Evolutionary conservation across 1,140 invertebrate genomes (phyloP), one percentile per base, ranked within the genome.

Genomic region (Triops longicaudatus): DNA sequence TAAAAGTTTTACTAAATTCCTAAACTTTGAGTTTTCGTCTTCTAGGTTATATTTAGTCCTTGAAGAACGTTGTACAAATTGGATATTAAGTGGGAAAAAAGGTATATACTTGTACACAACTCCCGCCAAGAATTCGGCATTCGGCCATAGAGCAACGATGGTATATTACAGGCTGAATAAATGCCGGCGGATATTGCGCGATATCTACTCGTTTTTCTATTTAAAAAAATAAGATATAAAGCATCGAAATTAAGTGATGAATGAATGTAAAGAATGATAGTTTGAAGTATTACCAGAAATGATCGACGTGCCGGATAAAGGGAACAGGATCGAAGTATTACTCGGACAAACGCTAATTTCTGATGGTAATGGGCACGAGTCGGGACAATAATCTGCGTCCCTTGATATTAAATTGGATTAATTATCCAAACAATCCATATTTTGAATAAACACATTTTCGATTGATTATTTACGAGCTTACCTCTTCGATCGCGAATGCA

Each of bases 91-190:
- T 4, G 31, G 31, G 2, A 7, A 43, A 12, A 75, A 28, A 27
- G 22, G 11, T 44, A 11, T 11, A 50, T 43, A 78, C 77, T 42
- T 78, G 77, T 26, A 28, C 44, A 50, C 77, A 78, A 37, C n/a
- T 76, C 43, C 77, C 77, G 22, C 77, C 72, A 26, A 78, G 31
- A 22, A 78, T 63, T 22, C 50, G 73, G 74, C 74, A 78, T 27
- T 44, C 26, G 26, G 31, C 31, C 37, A 63, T 74, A 1, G 14
- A 6, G 71, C 77, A 78, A 11, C 31, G 73, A 3, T 75, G 26
- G 50, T 75, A 78, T 26, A 78, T 73, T 4, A 78, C 77, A 14
- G 77, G 77, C 50, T 78, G 77, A 27, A 50, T 71, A 28, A 78
- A 75, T 22, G 27, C 28, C n/a, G 73, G 50, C n/a, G 41, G 26